Evolutionary conservation across 2,888 invertebrate genomes (phyloP).

Genomic region (Caenorhabditis zanzibari): DNA sequence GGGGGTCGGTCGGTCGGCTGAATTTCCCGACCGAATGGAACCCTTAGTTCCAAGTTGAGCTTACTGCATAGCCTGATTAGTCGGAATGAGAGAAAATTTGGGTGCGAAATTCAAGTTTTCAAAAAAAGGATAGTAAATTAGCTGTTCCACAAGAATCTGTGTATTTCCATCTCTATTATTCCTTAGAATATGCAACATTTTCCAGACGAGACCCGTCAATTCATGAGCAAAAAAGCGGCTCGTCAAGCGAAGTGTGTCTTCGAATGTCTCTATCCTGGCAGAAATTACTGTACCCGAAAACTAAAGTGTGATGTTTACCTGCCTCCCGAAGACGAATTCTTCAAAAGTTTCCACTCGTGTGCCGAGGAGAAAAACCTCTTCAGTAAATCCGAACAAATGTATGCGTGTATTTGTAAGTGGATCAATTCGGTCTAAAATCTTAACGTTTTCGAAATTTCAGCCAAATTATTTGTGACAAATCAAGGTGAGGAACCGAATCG

Average conservation of each 20-base stretch:
- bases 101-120: too few relatives aligned
- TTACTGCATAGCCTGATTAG: too few relatives aligned
- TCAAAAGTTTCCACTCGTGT: constrained; percentile 41
- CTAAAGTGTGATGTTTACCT: constrained; percentile 59
- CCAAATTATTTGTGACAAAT: constrained; percentile 26
- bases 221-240: constrained; percentile 48
- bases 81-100: too few relatives aligned
- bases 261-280: constrained; percentile 62
- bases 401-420: constrained; percentile 57
- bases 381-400: constrained; percentile 48
- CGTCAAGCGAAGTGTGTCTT: constrained; percentile 58
- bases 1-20: too few relatives aligned
- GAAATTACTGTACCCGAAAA: constrained; percentile 54
- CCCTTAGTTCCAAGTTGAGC: too few relatives aligned
- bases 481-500: constrained; percentile 18
- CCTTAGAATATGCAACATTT: too few relatives aligned
- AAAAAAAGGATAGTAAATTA: too few relatives aligned
- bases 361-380: constrained; percentile 32
- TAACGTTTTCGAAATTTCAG: constrained; percentile 6
- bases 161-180: too few relatives aligned
- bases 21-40: too few relatives aligned
- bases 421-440: background rate
- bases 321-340: constrained; percentile 54
- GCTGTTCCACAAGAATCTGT: too few relatives aligned
- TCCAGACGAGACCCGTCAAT: constrained; percentile 43